Evolutionary conservation across 2,113 vertebrate species (phyloP).

Genomic region (Xenopus tropicalis): DNA sequence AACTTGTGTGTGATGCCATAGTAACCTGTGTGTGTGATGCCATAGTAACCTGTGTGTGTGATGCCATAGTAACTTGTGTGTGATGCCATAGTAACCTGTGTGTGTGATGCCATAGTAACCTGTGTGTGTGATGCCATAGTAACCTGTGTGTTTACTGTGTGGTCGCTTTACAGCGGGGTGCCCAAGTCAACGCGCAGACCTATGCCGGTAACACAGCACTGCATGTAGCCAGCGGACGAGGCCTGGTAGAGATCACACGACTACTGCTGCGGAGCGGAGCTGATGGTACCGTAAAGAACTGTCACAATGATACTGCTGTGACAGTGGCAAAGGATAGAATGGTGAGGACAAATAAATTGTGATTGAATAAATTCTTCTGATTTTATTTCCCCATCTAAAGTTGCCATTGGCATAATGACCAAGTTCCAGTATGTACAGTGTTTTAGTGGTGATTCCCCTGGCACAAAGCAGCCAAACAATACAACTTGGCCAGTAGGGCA

Average conservation of each 20-base stretch:
- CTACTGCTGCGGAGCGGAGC: conserved; percentile 79
- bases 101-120: too few species aligned
- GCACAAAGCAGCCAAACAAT: too few species aligned
- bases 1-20: not conserved
- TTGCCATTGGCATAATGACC: too few species aligned
- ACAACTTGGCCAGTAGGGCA: too few species aligned
- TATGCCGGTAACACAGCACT: conserved; percentile 84
- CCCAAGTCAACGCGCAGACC: conserved; percentile 81
- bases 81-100: too few species aligned
- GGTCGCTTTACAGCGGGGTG: conserved; percentile 64
- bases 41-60: too few species aligned
- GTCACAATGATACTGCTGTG: conserved; percentile 84
- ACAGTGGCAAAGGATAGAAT: conserved; percentile 84
- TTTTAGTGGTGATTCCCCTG: too few species aligned
- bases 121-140: not conserved
- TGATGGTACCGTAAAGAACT: conserved; percentile 83
- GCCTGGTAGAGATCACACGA: conserved; percentile 73
- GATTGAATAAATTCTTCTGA: not conserved
- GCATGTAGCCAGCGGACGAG: conserved; percentile 79
- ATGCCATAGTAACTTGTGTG: too few species aligned
- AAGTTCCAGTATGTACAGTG: too few species aligned
- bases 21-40: too few species aligned
- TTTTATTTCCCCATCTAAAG: not conserved
- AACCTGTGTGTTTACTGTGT: not conserved
- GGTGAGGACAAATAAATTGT: conserved; percentile 55